phyloP scores from a whole-genome alignment of 2,797 vertebrate genomes.

The Acridotheres tristis region DNA sequence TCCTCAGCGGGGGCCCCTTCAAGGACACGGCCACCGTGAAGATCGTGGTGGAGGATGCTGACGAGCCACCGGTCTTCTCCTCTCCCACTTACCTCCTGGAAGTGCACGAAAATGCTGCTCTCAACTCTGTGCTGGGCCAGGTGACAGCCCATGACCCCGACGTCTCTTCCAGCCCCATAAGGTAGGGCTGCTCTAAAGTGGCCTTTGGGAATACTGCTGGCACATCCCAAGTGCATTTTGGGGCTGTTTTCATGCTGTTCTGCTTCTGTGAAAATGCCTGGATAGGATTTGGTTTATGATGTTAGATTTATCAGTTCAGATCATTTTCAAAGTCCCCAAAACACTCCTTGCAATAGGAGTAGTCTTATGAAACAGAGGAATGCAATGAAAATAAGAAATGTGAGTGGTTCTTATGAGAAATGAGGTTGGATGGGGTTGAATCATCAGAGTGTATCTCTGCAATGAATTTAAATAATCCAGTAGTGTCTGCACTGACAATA shows the following conservation, averaged over 20 bases:
- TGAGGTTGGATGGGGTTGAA: neutral
- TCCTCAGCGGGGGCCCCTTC: conserved; percentile 85
- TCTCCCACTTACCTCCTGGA: conserved; percentile 88
- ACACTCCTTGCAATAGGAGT: neutral
- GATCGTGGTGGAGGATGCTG: conserved; percentile 90
- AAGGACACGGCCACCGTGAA: conserved; percentile 94
- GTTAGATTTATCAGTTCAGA: neutral
- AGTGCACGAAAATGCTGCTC: conserved; percentile 91
- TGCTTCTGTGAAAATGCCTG: neutral
- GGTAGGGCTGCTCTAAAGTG: conserved; percentile 76
- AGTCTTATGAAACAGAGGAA: neutral
- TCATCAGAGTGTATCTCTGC: neutral
- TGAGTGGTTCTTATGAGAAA: neutral
- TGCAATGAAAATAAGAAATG: neutral
- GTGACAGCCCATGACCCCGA: conserved; percentile 93
- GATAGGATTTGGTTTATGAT: neutral
- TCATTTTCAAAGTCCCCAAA: neutral
- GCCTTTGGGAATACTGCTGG: neutral
- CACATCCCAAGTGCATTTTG: neutral
- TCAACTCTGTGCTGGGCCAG: conserved; percentile 90
- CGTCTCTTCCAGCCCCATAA: conserved; percentile 84
- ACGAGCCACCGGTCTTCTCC: conserved; percentile 93
- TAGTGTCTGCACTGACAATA: neutral
- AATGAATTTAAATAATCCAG: conserved; percentile 46
- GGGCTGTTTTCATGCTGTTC: neutral